A percentile compares a stretch with the other conserved stretches of the same genome.
Conservation (phyloP, 2,888 invertebrate species). For the Mechanitis messenoides region DNA sequence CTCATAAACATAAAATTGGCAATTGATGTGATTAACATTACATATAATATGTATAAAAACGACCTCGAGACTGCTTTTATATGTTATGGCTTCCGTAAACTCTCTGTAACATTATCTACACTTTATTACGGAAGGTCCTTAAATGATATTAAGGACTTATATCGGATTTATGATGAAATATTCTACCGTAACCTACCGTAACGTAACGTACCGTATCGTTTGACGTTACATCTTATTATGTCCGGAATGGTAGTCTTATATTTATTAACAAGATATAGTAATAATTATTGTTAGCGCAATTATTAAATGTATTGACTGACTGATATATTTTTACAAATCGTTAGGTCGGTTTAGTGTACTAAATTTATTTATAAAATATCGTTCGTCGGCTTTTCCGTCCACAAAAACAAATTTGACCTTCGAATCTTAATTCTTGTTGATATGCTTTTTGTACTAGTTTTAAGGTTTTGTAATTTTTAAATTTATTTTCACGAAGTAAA, state of each 20-base stretch:
- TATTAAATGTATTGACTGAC: too few relatives aligned
- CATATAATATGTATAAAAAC: slow-evolving; percentile 10
- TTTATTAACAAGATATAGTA: too few relatives aligned
- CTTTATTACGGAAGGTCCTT: not conserved
- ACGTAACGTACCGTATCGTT: too few relatives aligned
- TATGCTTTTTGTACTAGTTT: too few relatives aligned
- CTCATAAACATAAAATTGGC: not conserved
- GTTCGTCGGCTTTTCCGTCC: not conserved
- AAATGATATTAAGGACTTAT: not conserved
- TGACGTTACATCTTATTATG: too few relatives aligned
- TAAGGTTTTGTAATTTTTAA: too few relatives aligned
- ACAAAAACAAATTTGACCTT: not conserved
- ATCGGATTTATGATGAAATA: too few relatives aligned
- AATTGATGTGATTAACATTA: not conserved
- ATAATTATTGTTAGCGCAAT: too few relatives aligned
- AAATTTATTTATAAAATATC: not conserved
- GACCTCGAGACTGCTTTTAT: slow-evolving; percentile 29
- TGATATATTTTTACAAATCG: not conserved
- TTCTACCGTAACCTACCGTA: too few relatives aligned
- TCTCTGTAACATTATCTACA: slow-evolving; percentile 1
- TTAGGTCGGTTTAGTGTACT: not conserved
- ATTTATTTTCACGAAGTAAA: too few relatives aligned
- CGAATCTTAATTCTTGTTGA: not conserved
- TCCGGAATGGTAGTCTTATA: too few relatives aligned
- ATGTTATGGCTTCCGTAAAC: slow-evolving; percentile 41